Evolutionary conservation across 2,113 vertebrate genomes (phyloP), one percentile per base, ranked within the genome.

Genomic region (Leiothrix lutea): DNA sequence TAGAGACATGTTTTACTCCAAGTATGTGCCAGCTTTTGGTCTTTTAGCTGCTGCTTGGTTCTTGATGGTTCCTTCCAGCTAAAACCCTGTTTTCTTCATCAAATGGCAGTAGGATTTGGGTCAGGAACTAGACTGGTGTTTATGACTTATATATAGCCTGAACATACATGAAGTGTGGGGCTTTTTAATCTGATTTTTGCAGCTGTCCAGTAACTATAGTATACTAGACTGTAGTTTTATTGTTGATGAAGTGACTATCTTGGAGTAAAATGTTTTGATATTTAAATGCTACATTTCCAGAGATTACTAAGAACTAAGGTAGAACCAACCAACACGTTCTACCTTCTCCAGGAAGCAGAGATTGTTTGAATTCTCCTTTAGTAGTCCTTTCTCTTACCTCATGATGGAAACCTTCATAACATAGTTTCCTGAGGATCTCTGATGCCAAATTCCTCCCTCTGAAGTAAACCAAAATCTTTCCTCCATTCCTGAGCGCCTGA

Each of bases 291-390:
- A 2, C 4, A 0, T 86, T 81, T 62, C 42, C 28, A 74, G 67
- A 58, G 36, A 78, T 62, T 17, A 45, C 19, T 58, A 36, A 44
- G 36, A 50, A 42, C 31, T 50, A 42, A 51, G 36, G 36, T 36
- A 36, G 36, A 38, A n/a, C n/a, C n/a, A 38, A 29, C n/a, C 35
- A 65, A 53, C 8, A 14, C 0, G 0, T 80, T 77, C n/a, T 66
- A 4, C 50, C 12, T 75, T 70, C 31, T 87, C 22, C 25, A 70
- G 70, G 51, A 36, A 58, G 61, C 19, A 40, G 19, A 57, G 60
- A 24, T 64, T 56, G 12, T 84, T 93, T 50, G 47, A 23, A 9
- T 87, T 89, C 38, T 40, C 16, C 20, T 69, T 48, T 18, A 62
- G 40, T 20, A 29, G n/a, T 78, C 33, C 18, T 73, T 40, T 88